Percentiles rank a stretch among this genome's conserved stretches.
Conservation (phyloP, 2,113 vertebrate species). For the Galemys pyrenaicus region DNA sequence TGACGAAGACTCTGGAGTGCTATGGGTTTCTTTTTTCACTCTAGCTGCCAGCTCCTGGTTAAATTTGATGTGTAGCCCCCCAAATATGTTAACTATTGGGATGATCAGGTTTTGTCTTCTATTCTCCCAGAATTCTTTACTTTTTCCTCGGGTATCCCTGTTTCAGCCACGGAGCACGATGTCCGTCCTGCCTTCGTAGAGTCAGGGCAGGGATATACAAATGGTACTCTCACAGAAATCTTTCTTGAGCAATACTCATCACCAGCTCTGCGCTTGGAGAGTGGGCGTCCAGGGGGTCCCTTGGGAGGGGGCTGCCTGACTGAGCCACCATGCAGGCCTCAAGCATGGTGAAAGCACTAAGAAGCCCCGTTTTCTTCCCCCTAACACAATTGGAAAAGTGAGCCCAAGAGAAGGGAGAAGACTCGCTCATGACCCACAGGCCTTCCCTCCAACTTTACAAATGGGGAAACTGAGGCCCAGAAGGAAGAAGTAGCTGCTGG, state of each 20-base stretch:
- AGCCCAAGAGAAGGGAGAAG: background rate
- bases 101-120: background rate
- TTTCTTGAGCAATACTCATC: conserved; percentile 2
- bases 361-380: background rate
- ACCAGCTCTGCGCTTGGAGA: background rate
- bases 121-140: background rate
- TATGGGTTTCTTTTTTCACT: background rate
- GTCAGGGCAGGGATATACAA: background rate
- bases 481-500: background rate
- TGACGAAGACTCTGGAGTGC: background rate
- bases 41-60: background rate
- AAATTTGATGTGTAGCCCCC: conserved; percentile 14
- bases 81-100: background rate
- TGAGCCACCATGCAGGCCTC: background rate
- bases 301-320: background rate
- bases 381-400: background rate
- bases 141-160: background rate
- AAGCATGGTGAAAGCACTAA: background rate
- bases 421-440: background rate
- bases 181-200: background rate
- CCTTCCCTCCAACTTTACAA: background rate
- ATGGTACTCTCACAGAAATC: background rate
- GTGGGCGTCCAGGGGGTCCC: background rate
- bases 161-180: background rate
- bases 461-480: background rate